phyloP scores from a whole-genome alignment of 2,113 vertebrate genomes.

The Phyllostomus discolor region DNA sequence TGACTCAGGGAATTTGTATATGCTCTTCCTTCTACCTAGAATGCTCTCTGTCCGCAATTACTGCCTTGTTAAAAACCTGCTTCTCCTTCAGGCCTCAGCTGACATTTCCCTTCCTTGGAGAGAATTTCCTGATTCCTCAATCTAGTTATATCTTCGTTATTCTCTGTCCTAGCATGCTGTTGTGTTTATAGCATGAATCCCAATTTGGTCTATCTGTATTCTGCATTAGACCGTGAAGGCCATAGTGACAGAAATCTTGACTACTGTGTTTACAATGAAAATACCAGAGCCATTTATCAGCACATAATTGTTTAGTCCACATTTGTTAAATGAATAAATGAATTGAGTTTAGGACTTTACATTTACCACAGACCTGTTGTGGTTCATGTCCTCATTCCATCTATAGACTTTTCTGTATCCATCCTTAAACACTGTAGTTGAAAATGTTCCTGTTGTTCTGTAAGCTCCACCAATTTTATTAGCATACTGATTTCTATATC shows the following conservation, averaged over 20 bases:
- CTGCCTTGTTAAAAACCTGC: neutral
- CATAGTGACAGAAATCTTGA: neutral
- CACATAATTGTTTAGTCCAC: neutral
- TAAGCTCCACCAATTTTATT: neutral
- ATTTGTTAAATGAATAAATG: neutral
- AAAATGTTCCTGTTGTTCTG: neutral
- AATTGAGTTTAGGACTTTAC: neutral
- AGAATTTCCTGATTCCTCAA: neutral
- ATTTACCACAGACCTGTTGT: neutral
- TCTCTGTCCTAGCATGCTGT: neutral
- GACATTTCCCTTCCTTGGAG: neutral
- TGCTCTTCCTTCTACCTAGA: neutral
- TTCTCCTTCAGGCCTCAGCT: neutral
- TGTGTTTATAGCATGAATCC: neutral
- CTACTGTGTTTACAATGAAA: neutral
- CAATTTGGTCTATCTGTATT: neutral
- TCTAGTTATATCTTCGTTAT: neutral
- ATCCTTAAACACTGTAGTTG: neutral
- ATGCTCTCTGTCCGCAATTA: neutral
- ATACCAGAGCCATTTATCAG: neutral
- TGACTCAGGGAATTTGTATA: neutral
- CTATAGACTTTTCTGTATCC: neutral
- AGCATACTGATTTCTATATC: neutral
- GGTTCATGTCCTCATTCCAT: neutral
- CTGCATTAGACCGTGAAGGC: neutral